A percentile compares a stretch with the other conserved stretches of the same genome.
Evolutionary conservation across 2,888 invertebrate genomes (phyloP).

Genomic region (Leptopilina drosophilae): DNA sequence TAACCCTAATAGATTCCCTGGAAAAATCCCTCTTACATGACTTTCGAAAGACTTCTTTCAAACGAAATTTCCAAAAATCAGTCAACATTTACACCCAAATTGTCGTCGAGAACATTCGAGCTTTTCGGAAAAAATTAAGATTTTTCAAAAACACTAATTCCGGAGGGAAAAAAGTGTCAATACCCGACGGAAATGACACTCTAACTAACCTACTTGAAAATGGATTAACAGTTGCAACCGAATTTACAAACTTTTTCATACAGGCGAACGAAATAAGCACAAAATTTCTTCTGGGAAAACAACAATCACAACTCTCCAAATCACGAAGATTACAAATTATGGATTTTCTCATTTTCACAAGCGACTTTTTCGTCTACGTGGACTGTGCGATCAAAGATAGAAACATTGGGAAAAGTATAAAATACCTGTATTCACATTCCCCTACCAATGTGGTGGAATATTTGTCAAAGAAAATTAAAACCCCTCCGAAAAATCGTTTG

Average conservation of each 20-base stretch:
- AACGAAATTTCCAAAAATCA: not conserved
- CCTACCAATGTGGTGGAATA: not conserved
- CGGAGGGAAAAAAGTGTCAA: not conserved
- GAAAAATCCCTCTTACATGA: not conserved
- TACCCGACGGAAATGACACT: not conserved
- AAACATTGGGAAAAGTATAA: not conserved
- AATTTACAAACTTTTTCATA: not conserved
- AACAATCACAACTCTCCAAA: not conserved
- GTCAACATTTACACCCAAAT: not conserved
- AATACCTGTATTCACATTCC: not conserved
- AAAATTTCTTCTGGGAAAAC: not conserved
- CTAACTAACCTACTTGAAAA: not conserved
- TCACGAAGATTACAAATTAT: not conserved
- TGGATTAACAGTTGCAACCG: not conserved
- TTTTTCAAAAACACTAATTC: not conserved
- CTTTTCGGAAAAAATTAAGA: not conserved
- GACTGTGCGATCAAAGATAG: not conserved
- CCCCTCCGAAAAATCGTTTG: not conserved
- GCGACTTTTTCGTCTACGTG: not conserved
- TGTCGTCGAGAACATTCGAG: not conserved
- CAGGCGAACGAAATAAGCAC: not conserved
- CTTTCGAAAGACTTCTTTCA: not conserved
- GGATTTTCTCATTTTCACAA: not conserved
- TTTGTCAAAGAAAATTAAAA: not conserved
- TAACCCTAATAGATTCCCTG: not conserved